Conservation (phyloP, 2,113 vertebrate species). For the Clarias batrachus region DNA sequence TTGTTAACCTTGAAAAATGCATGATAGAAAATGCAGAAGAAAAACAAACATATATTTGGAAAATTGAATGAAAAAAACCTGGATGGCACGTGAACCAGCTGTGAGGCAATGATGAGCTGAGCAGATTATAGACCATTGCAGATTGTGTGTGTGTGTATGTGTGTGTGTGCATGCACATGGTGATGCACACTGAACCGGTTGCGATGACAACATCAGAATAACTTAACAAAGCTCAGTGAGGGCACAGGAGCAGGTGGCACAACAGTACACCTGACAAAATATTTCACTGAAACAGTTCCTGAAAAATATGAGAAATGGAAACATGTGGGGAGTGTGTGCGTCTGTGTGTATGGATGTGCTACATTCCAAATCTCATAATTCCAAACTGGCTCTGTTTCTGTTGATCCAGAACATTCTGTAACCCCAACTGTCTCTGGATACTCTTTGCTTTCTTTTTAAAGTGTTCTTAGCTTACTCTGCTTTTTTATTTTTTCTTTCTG, state of each 20-base stretch:
- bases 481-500: not conserved
- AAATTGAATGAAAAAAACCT: not conserved
- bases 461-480: not conserved
- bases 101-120: slow-evolving; percentile 5
- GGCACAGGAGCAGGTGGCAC: slow-evolving; percentile 22
- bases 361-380: not conserved
- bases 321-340: not conserved
- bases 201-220: slow-evolving; percentile 20
- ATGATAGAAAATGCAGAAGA: not conserved
- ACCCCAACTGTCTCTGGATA: not conserved
- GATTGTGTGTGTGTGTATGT: slow-evolving; percentile 23
- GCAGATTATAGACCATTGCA: slow-evolving; percentile 24
- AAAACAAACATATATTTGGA: not conserved
- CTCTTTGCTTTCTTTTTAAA: not conserved
- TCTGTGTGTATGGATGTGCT: not conserved
- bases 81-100: not conserved
- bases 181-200: slow-evolving; percentile 14
- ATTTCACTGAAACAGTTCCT: not conserved
- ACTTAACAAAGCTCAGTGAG: not conserved
- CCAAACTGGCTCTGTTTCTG: not conserved
- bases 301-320: slow-evolving; percentile 1
- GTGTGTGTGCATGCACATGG: slow-evolving; percentile 11
- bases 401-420: not conserved
- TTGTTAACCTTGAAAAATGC: not conserved
- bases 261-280: slow-evolving; percentile 6